These are phyloP conservation scores for Triplophysa rosa DNA, from an alignment of 2,113 vertebrate genomes.

Conservation along the genomic window DNA sequence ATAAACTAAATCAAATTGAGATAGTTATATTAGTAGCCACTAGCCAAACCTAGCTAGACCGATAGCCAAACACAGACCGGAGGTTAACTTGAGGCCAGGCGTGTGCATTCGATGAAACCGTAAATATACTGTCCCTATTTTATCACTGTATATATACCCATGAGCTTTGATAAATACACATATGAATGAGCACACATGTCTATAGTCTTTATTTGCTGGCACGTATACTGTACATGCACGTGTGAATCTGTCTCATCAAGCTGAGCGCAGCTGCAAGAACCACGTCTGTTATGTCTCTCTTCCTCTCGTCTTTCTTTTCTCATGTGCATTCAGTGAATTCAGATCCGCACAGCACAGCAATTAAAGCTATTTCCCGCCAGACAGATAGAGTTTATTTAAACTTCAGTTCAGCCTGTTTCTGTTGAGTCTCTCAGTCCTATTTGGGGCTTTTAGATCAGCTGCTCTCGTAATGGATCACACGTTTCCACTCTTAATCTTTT, in stretches of 20 bases:
- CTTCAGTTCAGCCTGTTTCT: slow-evolving; percentile 4
- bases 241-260: not conserved
- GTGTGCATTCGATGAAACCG: too few relatives aligned
- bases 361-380: not conserved
- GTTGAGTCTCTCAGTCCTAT: slow-evolving; percentile 9
- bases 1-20: too few relatives aligned
- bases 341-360: not conserved
- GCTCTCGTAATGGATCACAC: slow-evolving; percentile 11
- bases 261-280: not conserved
- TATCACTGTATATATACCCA: not conserved
- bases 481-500: slow-evolving; percentile 20
- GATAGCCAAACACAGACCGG: too few relatives aligned
- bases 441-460: not conserved
- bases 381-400: slow-evolving; percentile 22
- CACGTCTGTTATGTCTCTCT: not conserved
- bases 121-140: not conserved
- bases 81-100: too few relatives aligned
- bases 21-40: too few relatives aligned
- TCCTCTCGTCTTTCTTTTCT: not conserved
- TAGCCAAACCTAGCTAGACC: too few relatives aligned
- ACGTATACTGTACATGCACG: not conserved
- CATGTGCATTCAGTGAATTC: slow-evolving; percentile 5
- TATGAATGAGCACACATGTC: not conserved
- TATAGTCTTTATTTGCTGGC: not conserved
- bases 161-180: not conserved